phyloP scores from a whole-genome alignment of 2,113 vertebrate genomes.

The Phrynocephalus versicolor region DNA sequence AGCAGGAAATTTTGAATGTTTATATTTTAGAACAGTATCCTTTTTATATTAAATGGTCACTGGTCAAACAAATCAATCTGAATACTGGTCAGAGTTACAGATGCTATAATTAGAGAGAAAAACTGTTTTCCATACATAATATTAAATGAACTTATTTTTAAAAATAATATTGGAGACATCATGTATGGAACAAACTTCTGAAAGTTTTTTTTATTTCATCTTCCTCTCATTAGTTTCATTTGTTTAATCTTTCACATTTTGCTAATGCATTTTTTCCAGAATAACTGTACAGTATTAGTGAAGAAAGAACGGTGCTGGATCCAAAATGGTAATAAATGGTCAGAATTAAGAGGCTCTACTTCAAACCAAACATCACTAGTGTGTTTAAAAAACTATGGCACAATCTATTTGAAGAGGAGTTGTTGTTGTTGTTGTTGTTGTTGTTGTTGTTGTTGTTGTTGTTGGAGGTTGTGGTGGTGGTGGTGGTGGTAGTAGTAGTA shows the following conservation, averaged over 20 bases:
- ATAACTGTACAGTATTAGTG: background rate
- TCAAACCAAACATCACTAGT: constrained; percentile 27
- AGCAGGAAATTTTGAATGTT: background rate
- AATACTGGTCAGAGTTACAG: background rate
- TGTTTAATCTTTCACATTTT: background rate
- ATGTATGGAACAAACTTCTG: background rate
- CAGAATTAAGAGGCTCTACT: constrained; percentile 12
- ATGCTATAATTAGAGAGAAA: background rate
- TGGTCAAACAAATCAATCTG: background rate
- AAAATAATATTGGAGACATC: background rate
- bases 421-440: too few species aligned
- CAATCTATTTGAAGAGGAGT: background rate
- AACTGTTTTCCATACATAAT: background rate
- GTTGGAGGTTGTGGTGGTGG: too few species aligned
- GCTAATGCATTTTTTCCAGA: constrained; percentile 8
- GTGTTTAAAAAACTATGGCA: constrained; percentile 32
- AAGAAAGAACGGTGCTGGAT: background rate
- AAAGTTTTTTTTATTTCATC: background rate
- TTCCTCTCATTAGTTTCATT: background rate
- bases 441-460: too few species aligned
- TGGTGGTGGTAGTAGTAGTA: too few species aligned
- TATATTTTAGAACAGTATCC: background rate
- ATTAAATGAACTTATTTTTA: background rate
- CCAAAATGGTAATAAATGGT: background rate
- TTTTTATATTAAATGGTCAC: background rate